Conservation (phyloP, 2,113 vertebrate species). For the Lepus timidus region DNA sequence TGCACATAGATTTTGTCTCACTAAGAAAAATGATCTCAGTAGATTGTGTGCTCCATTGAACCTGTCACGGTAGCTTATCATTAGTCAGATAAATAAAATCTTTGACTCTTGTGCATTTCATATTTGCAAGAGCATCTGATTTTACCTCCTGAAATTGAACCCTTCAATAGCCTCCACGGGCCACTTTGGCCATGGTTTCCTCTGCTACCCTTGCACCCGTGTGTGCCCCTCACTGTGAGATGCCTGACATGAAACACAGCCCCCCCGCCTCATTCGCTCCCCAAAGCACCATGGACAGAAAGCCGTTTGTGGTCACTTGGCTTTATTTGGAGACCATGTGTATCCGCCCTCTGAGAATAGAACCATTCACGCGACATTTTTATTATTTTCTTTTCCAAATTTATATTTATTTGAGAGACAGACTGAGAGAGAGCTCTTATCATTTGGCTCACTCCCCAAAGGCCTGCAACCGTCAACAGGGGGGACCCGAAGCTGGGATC, state of each 20-base stretch:
- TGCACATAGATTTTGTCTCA: accelerated
- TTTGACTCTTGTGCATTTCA: neutral
- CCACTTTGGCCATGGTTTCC: neutral
- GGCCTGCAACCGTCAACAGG: too few relatives aligned
- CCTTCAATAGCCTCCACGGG: too few relatives aligned
- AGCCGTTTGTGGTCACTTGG: too few relatives aligned
- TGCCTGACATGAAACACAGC: neutral
- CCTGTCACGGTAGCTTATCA: neutral
- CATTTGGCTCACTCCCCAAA: too few relatives aligned
- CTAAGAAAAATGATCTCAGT: neutral
- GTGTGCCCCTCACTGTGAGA: neutral
- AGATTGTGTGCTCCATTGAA: neutral
- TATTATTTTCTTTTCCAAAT: neutral
- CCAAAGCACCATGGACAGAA: neutral
- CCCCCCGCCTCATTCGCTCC: neutral
- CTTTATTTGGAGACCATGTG: neutral
- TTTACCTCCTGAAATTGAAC: neutral
- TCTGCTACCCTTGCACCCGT: neutral
- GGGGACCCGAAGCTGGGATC: too few relatives aligned
- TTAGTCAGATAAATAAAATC: neutral
- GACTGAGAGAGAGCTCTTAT: too few relatives aligned
- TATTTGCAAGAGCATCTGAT: neutral
- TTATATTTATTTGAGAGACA: too few relatives aligned
- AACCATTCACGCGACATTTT: neutral
- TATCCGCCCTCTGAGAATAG: neutral